These are phyloP conservation scores for Xanthia icteritia DNA, from an alignment of 2,888 invertebrate species.

Conservation along the genomic window DNA sequence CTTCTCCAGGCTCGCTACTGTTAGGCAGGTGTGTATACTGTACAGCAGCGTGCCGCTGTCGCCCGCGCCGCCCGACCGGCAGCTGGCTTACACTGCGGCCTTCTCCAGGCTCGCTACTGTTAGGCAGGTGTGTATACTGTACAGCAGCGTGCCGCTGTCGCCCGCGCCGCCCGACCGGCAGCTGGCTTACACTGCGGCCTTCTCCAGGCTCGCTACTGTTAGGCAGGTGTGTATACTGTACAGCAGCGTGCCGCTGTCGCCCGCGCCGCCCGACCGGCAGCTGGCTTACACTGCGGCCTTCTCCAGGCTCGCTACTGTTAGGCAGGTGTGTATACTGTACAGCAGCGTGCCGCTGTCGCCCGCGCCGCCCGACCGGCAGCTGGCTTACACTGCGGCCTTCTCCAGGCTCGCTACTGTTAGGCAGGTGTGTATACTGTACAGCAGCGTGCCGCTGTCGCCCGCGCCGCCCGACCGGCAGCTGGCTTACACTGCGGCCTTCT, in stretches of 20 bases:
- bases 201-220: not conserved
- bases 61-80: conserved; percentile 77
- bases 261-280: conserved; percentile 70
- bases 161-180: conserved; percentile 75
- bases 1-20: not conserved
- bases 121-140: conserved; percentile 52
- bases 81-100: not conserved
- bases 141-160: conserved; percentile 84
- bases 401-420: not conserved
- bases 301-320: not conserved
- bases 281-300: not conserved
- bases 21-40: conserved; percentile 33
- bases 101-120: not conserved
- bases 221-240: conserved; percentile 60
- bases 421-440: conserved; percentile 65
- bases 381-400: not conserved
- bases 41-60: conserved; percentile 83
- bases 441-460: conserved; percentile 87
- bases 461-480: conserved; percentile 57
- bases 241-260: conserved; percentile 85
- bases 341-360: conserved; percentile 87
- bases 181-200: not conserved
- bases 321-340: conserved; percentile 64
- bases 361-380: conserved; percentile 57
- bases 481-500: not conserved